Conservation (phyloP, 1,140 invertebrate species). For the Heliconius eleuchia region DNA sequence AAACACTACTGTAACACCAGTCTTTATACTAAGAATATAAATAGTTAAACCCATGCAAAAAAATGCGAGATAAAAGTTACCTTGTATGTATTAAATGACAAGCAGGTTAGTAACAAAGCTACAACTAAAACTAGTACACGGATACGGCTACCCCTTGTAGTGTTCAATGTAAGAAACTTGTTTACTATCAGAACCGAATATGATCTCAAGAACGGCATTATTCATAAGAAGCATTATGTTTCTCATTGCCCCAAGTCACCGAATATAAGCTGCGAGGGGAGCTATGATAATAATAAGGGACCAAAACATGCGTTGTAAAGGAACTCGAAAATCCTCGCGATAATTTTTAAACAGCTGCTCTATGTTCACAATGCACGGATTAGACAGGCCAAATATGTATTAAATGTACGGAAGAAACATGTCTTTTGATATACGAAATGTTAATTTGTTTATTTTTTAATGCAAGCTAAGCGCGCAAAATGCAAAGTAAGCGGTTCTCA, state of each 20-base stretch:
- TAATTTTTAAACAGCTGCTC: conserved; percentile 68
- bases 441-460: conserved; percentile 52
- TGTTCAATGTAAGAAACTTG: conserved; percentile 61
- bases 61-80: not conserved
- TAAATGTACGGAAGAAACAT: conserved; percentile 55
- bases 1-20: not conserved
- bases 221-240: conserved; percentile 67
- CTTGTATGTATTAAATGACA: conserved; percentile 3
- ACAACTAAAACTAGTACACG: conserved; percentile 32
- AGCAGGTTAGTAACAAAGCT: conserved; percentile 38
- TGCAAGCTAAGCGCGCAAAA: conserved; percentile 57
- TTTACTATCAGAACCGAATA: conserved; percentile 69
- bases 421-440: conserved; percentile 59
- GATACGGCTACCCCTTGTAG: conserved; percentile 53
- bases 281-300: conserved; percentile 68
- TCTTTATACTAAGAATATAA: not conserved
- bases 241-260: conserved; percentile 61
- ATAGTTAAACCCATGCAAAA: conserved; percentile 18
- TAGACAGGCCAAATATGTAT: conserved; percentile 68
- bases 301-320: conserved; percentile 64
- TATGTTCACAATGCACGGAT: conserved; percentile 66
- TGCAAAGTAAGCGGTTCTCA: conserved; percentile 61
- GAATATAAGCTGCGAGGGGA: conserved; percentile 63
- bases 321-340: conserved; percentile 70
- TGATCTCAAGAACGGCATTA: conserved; percentile 72